phyloP scores from a whole-genome alignment of 2,113 vertebrate species.

The Prinia subflava region DNA sequence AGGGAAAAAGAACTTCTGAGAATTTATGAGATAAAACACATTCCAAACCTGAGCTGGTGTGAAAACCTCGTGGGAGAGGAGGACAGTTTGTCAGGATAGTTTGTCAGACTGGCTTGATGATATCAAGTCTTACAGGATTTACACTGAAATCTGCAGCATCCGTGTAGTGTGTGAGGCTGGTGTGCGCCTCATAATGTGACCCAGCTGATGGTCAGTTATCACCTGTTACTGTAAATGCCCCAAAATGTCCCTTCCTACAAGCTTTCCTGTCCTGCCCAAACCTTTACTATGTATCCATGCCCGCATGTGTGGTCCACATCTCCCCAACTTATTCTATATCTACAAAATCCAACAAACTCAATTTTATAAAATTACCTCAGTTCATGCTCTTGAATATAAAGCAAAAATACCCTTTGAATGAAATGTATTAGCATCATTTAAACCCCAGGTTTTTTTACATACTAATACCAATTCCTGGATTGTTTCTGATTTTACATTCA shows the following conservation, averaged over 20 bases:
- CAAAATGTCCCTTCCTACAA: background rate
- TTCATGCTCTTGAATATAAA: background rate
- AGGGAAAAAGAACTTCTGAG: background rate
- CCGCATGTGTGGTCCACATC: accelerated
- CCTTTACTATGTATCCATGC: background rate
- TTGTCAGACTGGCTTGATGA: background rate
- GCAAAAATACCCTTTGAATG: background rate
- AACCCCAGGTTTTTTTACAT: background rate
- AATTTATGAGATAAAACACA: background rate
- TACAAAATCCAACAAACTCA: background rate
- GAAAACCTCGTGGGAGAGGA: background rate
- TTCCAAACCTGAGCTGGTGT: background rate
- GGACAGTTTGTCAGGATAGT: accelerated
- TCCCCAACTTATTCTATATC: accelerated
- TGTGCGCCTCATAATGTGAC: background rate
- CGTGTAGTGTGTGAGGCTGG: accelerated
- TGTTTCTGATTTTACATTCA: background rate
- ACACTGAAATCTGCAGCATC: background rate
- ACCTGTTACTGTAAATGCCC: background rate
- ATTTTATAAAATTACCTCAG: background rate
- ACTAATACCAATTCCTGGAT: accelerated
- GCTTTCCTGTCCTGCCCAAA: background rate
- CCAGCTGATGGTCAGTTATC: background rate
- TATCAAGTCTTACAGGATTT: background rate
- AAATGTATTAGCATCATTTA: background rate